Evolutionary conservation across 2,113 vertebrate species (phyloP), one percentile per base, ranked within the genome.

Genomic region (Cyphomyrus plagiostoma): DNA sequence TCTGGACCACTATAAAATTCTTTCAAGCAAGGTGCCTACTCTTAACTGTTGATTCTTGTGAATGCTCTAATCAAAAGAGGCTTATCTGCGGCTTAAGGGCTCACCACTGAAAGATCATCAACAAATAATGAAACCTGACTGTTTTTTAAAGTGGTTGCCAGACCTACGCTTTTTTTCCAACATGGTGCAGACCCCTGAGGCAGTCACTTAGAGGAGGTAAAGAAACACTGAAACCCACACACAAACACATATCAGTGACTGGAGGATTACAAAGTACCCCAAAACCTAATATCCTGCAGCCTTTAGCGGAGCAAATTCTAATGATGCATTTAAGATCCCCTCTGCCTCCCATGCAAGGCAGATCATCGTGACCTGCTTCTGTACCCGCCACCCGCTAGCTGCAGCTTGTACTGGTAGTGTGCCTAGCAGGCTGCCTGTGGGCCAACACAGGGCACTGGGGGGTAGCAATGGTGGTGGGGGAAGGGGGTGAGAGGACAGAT

Each of bases 401-500:
- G 56, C 49, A 21, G 86, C 70, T 50, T 11, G 13, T 15, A 42
- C 45, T 7, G 17, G 58, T 66, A 5, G 4, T 35, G 77, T 62
- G n/a, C 17, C 35, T 30, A 11, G 26, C n/a, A 70, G 62, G 62
- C 26, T 39, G 70, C 15, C 58, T 88, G 49, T 84, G 53, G 83
- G 56, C 39, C 52, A 23, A 46, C 46, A 23, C 46, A 66, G 86
- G 48, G 42, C 8, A 30, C 62, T 42, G 39, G 45, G 35, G 3
- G 84, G 46, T 35, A 35, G 35, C 35, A 35, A 35, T 35, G 35
- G 35, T 8, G 56, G 19, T 7, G 86, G 23, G 35, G 45, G 53
- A n/a, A 42, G 46, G 66, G 92, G 93, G 92, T 90, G 93, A 42
- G 88, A 92, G 93, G 94, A 94, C 91, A 92, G 93, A 93, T 94